Evolutionary conservation across 2,888 invertebrate species (phyloP).

Genomic region (Flabesymbios commensalis): DNA sequence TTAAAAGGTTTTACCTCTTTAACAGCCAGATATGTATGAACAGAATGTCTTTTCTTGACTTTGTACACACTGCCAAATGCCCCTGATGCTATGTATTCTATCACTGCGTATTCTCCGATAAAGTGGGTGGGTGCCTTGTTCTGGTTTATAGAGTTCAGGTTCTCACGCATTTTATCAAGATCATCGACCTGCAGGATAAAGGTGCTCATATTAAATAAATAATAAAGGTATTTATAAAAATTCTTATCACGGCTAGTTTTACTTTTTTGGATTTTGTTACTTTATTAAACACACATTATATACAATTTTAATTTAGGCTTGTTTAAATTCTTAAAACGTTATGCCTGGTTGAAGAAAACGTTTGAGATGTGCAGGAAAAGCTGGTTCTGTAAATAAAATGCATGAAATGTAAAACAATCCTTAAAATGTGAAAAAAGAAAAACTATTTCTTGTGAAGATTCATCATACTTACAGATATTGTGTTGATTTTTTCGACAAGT

Average conservation of each 20-base stretch:
- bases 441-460: too few relatives aligned
- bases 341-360: too few relatives aligned
- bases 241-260: too few relatives aligned
- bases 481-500: conserved; percentile 53
- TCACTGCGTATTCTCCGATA: conserved; percentile 61
- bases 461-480: conserved; percentile 49
- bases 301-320: too few relatives aligned
- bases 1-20: conserved; percentile 62
- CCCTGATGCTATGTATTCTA: conserved; percentile 62
- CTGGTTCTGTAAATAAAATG: too few relatives aligned
- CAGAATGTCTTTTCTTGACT: conserved; percentile 53
- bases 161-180: conserved; percentile 50
- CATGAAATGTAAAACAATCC: not conserved
- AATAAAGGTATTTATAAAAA: too few relatives aligned
- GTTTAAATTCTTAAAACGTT: too few relatives aligned
- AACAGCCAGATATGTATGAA: conserved; percentile 59
- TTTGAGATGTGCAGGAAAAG: too few relatives aligned
- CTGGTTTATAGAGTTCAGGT: conserved; percentile 52
- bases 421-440: not conserved
- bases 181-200: conserved; percentile 38
- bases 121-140: conserved; percentile 49
- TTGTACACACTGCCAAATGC: conserved; percentile 64
- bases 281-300: too few relatives aligned
- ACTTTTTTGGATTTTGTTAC: too few relatives aligned
- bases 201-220: not conserved